phyloP scores from a whole-genome alignment of 2,797 vertebrate species.

The Champsocephalus gunnari region DNA sequence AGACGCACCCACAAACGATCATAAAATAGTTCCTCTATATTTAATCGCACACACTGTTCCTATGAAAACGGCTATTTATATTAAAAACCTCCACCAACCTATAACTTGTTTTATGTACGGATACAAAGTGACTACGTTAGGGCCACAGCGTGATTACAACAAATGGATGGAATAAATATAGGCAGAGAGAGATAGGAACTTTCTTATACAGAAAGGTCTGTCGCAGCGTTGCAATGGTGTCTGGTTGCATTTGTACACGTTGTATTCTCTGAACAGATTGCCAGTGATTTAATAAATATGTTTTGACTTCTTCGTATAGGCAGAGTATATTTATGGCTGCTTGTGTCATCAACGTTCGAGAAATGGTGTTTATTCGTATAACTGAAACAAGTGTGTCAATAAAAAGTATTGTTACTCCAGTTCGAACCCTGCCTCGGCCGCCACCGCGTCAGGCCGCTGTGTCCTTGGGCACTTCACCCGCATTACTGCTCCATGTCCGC shows the following conservation, averaged over 20 bases:
- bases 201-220: not conserved
- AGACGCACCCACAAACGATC: slow-evolving; percentile 35
- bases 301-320: not conserved
- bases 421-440: no score
- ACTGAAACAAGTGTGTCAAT: no score
- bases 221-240: not conserved
- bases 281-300: not conserved
- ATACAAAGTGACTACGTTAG: not conserved
- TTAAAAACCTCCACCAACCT: not conserved
- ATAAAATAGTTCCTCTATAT: slow-evolving; percentile 6
- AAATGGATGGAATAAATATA: no score
- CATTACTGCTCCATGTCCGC: no score
- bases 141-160: not conserved
- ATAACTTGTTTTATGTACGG: slow-evolving; percentile 1
- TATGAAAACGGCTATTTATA: not conserved
- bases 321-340: not conserved
- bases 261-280: not conserved
- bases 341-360: not conserved
- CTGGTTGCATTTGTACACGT: not conserved
- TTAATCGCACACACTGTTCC: not conserved
- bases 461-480: no score
- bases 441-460: no score
- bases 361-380: not conserved
- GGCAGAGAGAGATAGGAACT: not conserved
- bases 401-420: not conserved